Base-by-base conservation (phyloP, 2,888 invertebrate species). In the Mimachlamys varia region DNA sequence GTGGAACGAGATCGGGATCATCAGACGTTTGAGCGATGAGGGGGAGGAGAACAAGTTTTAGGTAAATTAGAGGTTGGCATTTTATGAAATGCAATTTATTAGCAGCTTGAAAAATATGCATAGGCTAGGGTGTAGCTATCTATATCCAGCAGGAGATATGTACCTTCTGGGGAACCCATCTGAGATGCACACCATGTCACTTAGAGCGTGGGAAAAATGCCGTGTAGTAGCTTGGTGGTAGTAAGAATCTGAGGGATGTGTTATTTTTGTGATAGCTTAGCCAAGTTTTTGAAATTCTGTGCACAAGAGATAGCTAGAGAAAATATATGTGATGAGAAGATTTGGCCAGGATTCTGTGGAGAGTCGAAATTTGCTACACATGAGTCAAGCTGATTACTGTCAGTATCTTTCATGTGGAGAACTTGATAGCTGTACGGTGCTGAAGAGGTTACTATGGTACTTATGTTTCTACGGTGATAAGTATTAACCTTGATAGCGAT, bases 131-230 rank as follows among this genome's bases (percentile, higher is more conserved):
- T n/a, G 27, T 33, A 27, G 22, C 13, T 33, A 33, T 76, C 27
- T 22, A 19, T 58, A 22, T 22, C 58, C 58, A 3, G n/a, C 19
- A 33, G 22, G 13, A 27, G 76, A 13, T 76, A 22, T 27, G 33
- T 27, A 7, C 33, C 76, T 76, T 76, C 76, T 33, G 76, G 22
- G 13, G 76, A 76, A 76, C 33, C 76, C 12, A 76, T 76, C 15
- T 19, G 27, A 76, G 76, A 76, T 76, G 76, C 33, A 33, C 76
- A 33, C 76, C 33, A 76, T 76, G 76, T 76, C 76, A 76, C 76
- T 76, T 76, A 76, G 76, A 76, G 76, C 76, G 76, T 76, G 76
- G 76, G 76, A 76, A 76, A 76, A 76, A 27, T 76, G 76, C 76
- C 13, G 76, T 76, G 76, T 76, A 76, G 76, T 76, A 76, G 76